Base-by-base conservation (phyloP, 1,140 invertebrate genomes). In the Lordiphosa stackelbergi region DNA sequence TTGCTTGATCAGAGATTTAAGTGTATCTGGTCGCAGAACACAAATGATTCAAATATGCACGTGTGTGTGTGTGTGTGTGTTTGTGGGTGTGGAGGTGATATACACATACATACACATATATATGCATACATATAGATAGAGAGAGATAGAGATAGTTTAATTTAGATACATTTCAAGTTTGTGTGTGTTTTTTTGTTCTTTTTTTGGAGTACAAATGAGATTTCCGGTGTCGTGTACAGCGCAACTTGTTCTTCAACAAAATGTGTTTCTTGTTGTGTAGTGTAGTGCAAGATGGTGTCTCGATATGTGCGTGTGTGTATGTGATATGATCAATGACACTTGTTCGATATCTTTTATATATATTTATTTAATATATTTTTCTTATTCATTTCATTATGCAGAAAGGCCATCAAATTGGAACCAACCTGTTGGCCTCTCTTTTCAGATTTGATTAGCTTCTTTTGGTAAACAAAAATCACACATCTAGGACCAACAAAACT, bases 1-100 rank as follows among this genome's bases (percentile, higher is more conserved):
- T 77, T 93, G 91, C 90, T 92, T 92, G 90, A 94, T 93, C 89
- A 96, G 92, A 88, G 92, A 92, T 90, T 93, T 93, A 88, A 98
- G 85, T 88, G 89, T 88, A 88, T 93, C 92, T 94, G 90, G 88
- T 89, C 89, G 88, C 40, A 31, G 57, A 51, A 49, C 68, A 22
- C 49, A 41, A 64, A 40, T 60, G 55, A 38, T 56, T 46, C 19
- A 42, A 45, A 51, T 56, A 48, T 57, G 37, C 19, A 43, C 49
- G 49, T 57, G 40, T 48, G 31, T 11, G 34, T 53, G 31, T 45
- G 36, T 49, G 40, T 53, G 2, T 31, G 19, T 31, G 43, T 55
- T 35, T 53, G 42, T 53, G 22, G 28, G 19, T 28, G 49, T 52
- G 49, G n/a, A 12, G 12, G 11, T 9, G 34, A 11, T 51, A n/a